Evolutionary conservation across 1,140 invertebrate species (phyloP).

Genomic region (Neodiprion pinetum): DNA sequence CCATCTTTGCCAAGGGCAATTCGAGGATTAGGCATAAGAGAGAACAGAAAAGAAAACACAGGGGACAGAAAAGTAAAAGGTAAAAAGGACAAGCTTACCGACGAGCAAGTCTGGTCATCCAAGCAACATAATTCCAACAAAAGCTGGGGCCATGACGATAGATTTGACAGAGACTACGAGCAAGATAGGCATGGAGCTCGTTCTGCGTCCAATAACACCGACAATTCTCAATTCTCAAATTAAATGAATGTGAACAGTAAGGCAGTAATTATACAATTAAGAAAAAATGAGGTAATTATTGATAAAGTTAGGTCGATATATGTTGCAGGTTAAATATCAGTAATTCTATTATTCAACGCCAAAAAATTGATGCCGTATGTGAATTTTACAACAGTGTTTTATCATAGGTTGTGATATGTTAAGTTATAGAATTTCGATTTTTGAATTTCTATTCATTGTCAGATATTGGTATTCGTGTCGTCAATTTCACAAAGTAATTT

Average conservation of each 20-base stretch:
- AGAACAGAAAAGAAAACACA: conserved; percentile 26
- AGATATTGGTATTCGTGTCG: too few relatives aligned
- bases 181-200: not conserved
- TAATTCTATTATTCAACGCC: too few relatives aligned
- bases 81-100: conserved; percentile 31
- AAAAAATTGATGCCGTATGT: too few relatives aligned
- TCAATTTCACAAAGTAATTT: too few relatives aligned
- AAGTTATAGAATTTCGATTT: too few relatives aligned
- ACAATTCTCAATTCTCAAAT: not conserved
- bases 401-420: too few relatives aligned
- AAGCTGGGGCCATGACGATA: conserved; percentile 33
- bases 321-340: too few relatives aligned
- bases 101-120: conserved; percentile 30
- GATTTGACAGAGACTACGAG: conserved; percentile 36
- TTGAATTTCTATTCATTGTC: too few relatives aligned
- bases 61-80: conserved; percentile 23
- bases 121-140: conserved; percentile 31
- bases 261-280: too few relatives aligned
- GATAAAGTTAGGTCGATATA: too few relatives aligned
- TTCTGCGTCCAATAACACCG: not conserved
- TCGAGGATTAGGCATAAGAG: conserved; percentile 31
- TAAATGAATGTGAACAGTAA: not conserved
- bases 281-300: too few relatives aligned
- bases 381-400: too few relatives aligned
- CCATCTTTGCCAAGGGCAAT: conserved; percentile 32